Evolutionary conservation across 2,797 vertebrate species (phyloP).

Genomic region (Hemitrygon akajei): DNA sequence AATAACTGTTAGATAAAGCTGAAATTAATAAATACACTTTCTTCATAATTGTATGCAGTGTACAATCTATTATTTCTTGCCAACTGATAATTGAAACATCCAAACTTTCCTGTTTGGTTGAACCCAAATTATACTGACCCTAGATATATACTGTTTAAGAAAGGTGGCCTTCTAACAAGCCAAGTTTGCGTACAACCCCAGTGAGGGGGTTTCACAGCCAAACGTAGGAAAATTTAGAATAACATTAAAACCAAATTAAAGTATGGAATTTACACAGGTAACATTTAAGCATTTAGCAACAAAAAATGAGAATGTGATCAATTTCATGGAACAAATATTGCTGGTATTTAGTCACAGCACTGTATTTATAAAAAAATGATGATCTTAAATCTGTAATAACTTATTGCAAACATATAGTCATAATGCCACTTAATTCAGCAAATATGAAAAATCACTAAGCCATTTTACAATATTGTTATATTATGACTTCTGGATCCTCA

Average conservation of each 20-base stretch:
- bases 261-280: not conserved
- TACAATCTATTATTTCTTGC: no score
- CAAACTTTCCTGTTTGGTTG: no score
- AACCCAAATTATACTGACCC: no score
- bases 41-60: no score
- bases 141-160: no score
- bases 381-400: not conserved
- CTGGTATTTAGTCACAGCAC: not conserved
- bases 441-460: not conserved
- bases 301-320: not conserved
- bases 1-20: no score
- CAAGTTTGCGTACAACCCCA: no score
- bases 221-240: not conserved
- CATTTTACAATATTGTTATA: not conserved
- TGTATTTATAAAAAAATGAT: not conserved
- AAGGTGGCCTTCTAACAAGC: no score
- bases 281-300: not conserved
- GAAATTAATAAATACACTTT: no score
- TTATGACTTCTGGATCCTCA: conserved; percentile 45
- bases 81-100: no score
- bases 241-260: not conserved
- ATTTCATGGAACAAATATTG: not conserved
- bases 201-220: not conserved
- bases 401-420: not conserved
- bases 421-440: not conserved